A percentile compares a stretch with the other conserved stretches of the same genome.
These are phyloP conservation scores for Garra rufa DNA, from an alignment of 2,113 vertebrate species.

Conservation along the genomic window DNA sequence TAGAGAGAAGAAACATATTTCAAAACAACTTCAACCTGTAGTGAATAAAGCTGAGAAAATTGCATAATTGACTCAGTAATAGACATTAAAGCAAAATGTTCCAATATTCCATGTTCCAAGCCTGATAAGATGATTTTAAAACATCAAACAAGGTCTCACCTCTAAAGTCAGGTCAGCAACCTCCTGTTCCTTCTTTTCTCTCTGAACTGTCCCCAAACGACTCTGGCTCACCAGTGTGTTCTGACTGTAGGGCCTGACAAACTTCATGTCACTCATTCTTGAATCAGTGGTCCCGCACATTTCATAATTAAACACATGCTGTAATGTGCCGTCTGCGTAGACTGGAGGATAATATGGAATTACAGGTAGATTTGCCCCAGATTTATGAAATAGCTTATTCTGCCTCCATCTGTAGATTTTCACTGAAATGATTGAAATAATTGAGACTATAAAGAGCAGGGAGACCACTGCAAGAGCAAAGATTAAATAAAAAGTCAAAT, in stretches of 20 bases:
- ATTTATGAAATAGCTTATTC: conserved; percentile 61
- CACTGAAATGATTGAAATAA: conserved; percentile 65
- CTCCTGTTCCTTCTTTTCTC: conserved; percentile 61
- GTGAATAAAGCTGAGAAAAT: too few relatives aligned
- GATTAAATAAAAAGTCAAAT: conserved; percentile 55
- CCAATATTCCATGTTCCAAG: too few relatives aligned
- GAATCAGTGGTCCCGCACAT: conserved; percentile 76
- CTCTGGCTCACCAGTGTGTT: conserved; percentile 67
- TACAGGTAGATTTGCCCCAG: conserved; percentile 52
- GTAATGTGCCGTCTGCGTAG: conserved; percentile 75
- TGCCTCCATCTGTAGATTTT: conserved; percentile 63
- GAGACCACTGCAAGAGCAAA: conserved; percentile 60
- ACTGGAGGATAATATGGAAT: conserved; percentile 74
- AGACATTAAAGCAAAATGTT: too few relatives aligned
- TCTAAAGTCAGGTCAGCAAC: conserved; percentile 61
- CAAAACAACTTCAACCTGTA: too few relatives aligned
- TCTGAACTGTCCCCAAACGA: conserved; percentile 65
- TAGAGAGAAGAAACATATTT: too few relatives aligned
- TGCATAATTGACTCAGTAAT: too few relatives aligned
- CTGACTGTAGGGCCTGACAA: conserved; percentile 67
- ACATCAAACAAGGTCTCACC: conserved; percentile 66
- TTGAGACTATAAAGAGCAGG: conserved; percentile 70
- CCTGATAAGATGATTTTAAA: neutral
- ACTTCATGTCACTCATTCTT: conserved; percentile 72
- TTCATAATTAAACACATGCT: conserved; percentile 74